These are phyloP conservation scores for Pangasius macronema DNA, from an alignment of 2,797 vertebrate species.

Conservation along the genomic window DNA sequence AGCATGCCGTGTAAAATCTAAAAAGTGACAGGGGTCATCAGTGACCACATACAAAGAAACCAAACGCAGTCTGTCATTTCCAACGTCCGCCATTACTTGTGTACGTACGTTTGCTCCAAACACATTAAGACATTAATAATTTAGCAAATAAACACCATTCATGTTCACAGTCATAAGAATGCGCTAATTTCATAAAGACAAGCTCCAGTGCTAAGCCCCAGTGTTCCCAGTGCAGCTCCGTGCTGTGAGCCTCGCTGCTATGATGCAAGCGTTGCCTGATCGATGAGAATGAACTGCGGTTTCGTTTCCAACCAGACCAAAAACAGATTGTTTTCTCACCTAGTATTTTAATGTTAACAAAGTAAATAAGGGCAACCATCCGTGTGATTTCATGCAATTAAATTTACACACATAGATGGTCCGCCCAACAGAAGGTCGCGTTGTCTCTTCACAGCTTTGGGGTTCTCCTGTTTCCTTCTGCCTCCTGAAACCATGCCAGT, in stretches of 20 bases:
- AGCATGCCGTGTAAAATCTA: background rate
- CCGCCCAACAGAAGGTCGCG: background rate
- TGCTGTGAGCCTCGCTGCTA: background rate
- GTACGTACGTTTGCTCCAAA: background rate
- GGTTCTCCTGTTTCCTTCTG: background rate
- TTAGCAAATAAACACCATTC: background rate
- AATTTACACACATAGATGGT: background rate
- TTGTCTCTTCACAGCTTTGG: background rate
- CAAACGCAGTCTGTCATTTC: background rate
- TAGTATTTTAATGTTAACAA: background rate
- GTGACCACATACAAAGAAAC: background rate
- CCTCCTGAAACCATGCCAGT: background rate
- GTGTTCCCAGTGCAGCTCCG: background rate
- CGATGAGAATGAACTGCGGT: background rate
- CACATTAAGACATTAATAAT: background rate
- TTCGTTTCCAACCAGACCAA: background rate
- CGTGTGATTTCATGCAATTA: background rate
- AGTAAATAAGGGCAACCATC: background rate
- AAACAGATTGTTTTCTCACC: background rate
- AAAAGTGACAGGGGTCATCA: background rate
- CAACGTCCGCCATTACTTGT: background rate
- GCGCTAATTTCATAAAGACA: constrained; percentile 20
- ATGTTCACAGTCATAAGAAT: constrained; percentile 9
- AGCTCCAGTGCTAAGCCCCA: background rate
- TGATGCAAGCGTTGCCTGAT: constrained; percentile 12